Base-by-base conservation (phyloP, 2,888 invertebrate species). In the Mythimna loreyi region DNA sequence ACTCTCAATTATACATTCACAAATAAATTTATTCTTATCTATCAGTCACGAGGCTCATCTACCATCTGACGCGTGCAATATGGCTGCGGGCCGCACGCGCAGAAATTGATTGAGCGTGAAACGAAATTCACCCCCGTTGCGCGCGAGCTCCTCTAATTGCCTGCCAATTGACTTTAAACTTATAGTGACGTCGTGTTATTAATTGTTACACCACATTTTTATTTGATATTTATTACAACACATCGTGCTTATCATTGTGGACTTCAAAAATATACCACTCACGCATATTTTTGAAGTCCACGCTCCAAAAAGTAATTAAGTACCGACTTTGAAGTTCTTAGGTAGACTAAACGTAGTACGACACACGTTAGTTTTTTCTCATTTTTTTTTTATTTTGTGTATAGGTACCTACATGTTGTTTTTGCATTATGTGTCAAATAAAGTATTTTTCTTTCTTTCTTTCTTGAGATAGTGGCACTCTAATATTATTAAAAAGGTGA, bases 31-130 rank as follows among this genome's bases (percentile, higher is more conserved):
- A 78, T 80, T 87, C 85, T 87, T 88, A 91, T 90, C 90, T 88
- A 90, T 89, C 90, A 85, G 75, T 75, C 70, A 58, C 68, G 72
- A 73, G 81, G 77, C 36, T 82, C 92, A 90, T 93, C 91, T 82
- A 89, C 92, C 95, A 95, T 93, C 92, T 95, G 95, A 94, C 95
- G 95, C 93, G 95, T 94, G 94, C 95, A 95, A 94, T 95, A 95
- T 96, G 95, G 94, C 93, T 94, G 92, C 93, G 94, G 94, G 94
- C 75, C 86, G 90, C 94, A 91, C 92, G 94, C 94, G 95, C 94
- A 88, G 90, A 93, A 95, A 92, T 94, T 94, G 94, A 96, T 95
- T 95, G 95, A 95, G 92, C 95, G 94, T 96, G 94, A 94, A 96
- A 95, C 93, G 85, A 95, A 92, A 96, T 96, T 93, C 95, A 96